Conservation (phyloP, 2,888 invertebrate species). For the Athetis lepigone region DNA sequence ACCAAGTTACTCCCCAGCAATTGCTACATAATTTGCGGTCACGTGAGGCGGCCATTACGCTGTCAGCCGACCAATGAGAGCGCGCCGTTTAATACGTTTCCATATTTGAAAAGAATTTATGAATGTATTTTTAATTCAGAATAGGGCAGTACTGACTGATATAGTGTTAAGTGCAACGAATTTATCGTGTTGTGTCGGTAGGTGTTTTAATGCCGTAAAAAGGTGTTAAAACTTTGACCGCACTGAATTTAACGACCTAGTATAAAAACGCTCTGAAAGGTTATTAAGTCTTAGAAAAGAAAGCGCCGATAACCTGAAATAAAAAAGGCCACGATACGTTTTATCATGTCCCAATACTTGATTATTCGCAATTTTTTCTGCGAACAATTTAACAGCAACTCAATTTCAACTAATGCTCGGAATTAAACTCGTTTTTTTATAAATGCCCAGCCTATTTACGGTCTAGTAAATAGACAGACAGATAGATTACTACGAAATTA, state of each 20-base stretch:
- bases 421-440: conserved; percentile 49
- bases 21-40: conserved; percentile 88
- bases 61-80: conserved; percentile 82
- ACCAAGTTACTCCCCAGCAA: conserved; percentile 77
- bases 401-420: conserved; percentile 43
- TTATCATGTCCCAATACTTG: conserved; percentile 1
- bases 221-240: conserved; percentile 37
- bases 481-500: conserved; percentile 61
- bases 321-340: conserved; percentile 15
- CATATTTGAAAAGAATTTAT: conserved; percentile 82
- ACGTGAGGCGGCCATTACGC: conserved; percentile 88
- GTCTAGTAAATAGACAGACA: conserved; percentile 53
- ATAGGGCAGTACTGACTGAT: conserved; percentile 59
- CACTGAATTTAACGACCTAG: conserved; percentile 24
- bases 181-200: conserved; percentile 20
- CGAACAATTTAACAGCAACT: conserved; percentile 26
- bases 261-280: conserved; percentile 42
- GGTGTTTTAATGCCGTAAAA: conserved; percentile 25
- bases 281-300: conserved; percentile 15
- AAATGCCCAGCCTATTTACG: conserved; percentile 49
- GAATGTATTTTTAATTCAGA: conserved; percentile 72
- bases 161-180: conserved; percentile 30
- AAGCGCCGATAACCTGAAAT: conserved; percentile 19
- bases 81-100: conserved; percentile 84
- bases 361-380: conserved; percentile 22